Conservation (phyloP, 35 echinoderm and acorn worm genomes). For the Ophioderma brevispina region DNA sequence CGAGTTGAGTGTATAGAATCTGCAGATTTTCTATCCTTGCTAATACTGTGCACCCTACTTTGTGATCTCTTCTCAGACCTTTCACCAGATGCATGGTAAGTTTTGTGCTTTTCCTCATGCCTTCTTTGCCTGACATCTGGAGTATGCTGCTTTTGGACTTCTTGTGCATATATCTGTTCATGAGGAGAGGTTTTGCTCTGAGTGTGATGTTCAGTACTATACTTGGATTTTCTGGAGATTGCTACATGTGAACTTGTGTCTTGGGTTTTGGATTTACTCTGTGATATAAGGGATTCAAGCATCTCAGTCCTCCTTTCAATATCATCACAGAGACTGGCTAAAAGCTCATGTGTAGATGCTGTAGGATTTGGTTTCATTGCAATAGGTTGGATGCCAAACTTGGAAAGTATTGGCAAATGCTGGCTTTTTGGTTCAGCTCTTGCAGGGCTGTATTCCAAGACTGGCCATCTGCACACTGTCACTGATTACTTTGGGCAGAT, state of each 20-base stretch:
- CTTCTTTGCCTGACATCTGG: too few relatives aligned
- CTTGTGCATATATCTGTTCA: too few relatives aligned
- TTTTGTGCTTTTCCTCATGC: background rate
- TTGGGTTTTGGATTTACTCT: background rate
- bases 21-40: background rate
- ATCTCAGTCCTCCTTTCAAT: background rate
- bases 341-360: background rate
- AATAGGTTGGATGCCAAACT: background rate
- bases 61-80: background rate
- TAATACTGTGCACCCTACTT: background rate
- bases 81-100: background rate
- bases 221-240: too few relatives aligned
- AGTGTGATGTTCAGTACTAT: too few relatives aligned
- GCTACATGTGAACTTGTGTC: too few relatives aligned
- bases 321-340: background rate
- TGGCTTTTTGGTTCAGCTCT: background rate
- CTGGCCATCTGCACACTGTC: background rate
- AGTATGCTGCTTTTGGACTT: too few relatives aligned
- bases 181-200: too few relatives aligned
- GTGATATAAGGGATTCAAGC: background rate
- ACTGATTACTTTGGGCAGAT: background rate
- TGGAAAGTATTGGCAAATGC: background rate
- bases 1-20: background rate
- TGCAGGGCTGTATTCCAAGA: background rate
- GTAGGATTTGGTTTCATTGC: background rate